Evolutionary conservation across 2,113 vertebrate genomes (phyloP), one percentile per base, ranked within the genome.

Genomic region (Oncorhynchus gorbuscha): DNA sequence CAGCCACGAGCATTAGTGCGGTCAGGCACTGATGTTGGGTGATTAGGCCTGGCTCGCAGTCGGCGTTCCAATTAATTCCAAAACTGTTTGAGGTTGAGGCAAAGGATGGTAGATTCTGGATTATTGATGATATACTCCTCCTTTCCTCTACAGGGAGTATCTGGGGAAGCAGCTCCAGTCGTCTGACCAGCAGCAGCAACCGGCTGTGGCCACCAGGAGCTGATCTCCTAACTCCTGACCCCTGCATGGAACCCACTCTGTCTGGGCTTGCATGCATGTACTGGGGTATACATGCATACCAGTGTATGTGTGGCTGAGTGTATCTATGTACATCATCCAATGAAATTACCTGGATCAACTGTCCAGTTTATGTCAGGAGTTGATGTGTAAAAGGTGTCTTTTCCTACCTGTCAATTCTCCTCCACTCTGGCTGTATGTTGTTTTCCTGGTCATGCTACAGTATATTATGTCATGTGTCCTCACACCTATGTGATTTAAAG

Each of bases 101-200:
- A 5, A 35, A 35, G 5, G 5, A 35, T 6, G 5, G 5, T 32
- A 32, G 5, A 35, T 35, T 35, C 5, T 35, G 32, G 32, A 35
- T 35, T 6, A 35, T 35, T 6, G 32, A 35, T 32, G 30, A 28
- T 28, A 28, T 28, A 28, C 28, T 28, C 28, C 28, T 28, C 28
- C 28, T 28, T 3, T 39, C 39, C 39, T 39, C 35, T 82, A 16
- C 86, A 94, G 93, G 93, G 93, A 94, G 85, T 94, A 94, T 76
- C 86, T 94, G 70, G 93, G 93, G 14, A 88, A 93, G 69, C 93
- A 94, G 32, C 89, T 94, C 3, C 93, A 94, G 92, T 93, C 93
- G 79, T 77, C 77, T 0, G 93, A 94, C 83, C 93, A 93, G 35
- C 78, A 45, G 88, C 88, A 1, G 39, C 39, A 39, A 39, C 39